phyloP scores from a whole-genome alignment of 2,797 vertebrate genomes.

The Geotrypetes seraphini region DNA sequence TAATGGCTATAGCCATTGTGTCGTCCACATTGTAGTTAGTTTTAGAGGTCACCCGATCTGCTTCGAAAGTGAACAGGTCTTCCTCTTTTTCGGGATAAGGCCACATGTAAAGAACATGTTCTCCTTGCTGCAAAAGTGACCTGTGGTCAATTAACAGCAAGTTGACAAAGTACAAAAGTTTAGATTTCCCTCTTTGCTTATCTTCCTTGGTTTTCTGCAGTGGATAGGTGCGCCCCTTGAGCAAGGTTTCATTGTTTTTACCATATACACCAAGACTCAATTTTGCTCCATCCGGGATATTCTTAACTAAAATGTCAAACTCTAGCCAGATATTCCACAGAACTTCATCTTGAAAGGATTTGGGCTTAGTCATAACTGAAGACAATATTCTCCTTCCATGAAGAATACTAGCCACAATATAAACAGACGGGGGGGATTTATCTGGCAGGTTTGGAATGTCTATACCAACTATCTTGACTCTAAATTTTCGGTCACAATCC shows the following conservation, averaged over 20 bases:
- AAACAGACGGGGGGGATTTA: no score
- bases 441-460: constrained; percentile 51
- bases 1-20: constrained; percentile 60
- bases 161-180: constrained; percentile 61
- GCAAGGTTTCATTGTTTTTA: constrained; percentile 16
- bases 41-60: constrained; percentile 58
- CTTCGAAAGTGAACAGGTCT: constrained; percentile 51
- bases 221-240: no score
- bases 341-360: constrained; percentile 56
- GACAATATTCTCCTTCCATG: no score
- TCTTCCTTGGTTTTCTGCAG: constrained; percentile 34
- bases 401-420: no score
- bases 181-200: constrained; percentile 38
- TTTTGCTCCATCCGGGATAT: constrained; percentile 59
- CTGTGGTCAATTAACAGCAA: constrained; percentile 68
- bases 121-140: constrained; percentile 56
- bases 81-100: constrained; percentile 43
- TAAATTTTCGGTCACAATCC: constrained; percentile 60
- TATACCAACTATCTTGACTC: constrained; percentile 63
- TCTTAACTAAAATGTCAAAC: constrained; percentile 52
- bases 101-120: constrained; percentile 63
- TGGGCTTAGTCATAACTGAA: constrained; percentile 41
- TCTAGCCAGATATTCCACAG: constrained; percentile 66
- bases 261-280: constrained; percentile 52
- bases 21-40: constrained; percentile 52